Percentiles rank a stretch among this genome's conserved stretches.
These are phyloP conservation scores for Tachycineta bicolor DNA, from an alignment of 2,113 vertebrate genomes.

Conservation along the genomic window DNA sequence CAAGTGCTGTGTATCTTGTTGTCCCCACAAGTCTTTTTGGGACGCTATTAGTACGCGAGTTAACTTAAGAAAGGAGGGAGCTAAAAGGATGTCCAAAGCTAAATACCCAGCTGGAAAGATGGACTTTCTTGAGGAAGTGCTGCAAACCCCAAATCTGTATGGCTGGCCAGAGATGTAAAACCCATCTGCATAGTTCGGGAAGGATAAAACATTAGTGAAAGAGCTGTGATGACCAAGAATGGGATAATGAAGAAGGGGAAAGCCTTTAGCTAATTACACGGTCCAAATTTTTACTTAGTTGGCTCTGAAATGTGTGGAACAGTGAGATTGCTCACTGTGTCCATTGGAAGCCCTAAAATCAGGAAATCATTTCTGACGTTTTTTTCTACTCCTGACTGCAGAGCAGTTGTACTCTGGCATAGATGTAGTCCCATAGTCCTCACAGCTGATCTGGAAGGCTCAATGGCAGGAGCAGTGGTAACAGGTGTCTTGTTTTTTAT, in stretches of 20 bases:
- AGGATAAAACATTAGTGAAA: not conserved
- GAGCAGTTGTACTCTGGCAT: not conserved
- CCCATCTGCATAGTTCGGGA: not conserved
- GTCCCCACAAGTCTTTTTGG: not conserved
- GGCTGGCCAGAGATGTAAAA: not conserved
- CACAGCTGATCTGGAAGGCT: not conserved
- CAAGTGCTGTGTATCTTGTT: not conserved
- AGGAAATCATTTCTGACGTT: not conserved
- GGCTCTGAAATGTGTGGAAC: not conserved
- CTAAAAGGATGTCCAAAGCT: not conserved
- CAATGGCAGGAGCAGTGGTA: not conserved
- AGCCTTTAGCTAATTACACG: not conserved
- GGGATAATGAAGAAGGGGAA: not conserved
- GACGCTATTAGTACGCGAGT: not conserved
- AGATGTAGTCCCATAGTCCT: not conserved
- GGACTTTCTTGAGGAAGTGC: slow-evolving; percentile 4
- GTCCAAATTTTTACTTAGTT: not conserved
- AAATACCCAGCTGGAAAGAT: not conserved
- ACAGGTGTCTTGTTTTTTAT: slow-evolving; percentile 59
- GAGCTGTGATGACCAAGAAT: not conserved
- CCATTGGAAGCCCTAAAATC: not conserved
- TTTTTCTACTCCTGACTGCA: not conserved
- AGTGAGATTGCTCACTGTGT: not conserved
- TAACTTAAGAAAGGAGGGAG: not conserved
- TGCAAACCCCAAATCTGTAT: not conserved